Evolutionary conservation across 1,140 invertebrate genomes (phyloP), one percentile per base, ranked within the genome.

Genomic region (Chironomus striatipennis): DNA sequence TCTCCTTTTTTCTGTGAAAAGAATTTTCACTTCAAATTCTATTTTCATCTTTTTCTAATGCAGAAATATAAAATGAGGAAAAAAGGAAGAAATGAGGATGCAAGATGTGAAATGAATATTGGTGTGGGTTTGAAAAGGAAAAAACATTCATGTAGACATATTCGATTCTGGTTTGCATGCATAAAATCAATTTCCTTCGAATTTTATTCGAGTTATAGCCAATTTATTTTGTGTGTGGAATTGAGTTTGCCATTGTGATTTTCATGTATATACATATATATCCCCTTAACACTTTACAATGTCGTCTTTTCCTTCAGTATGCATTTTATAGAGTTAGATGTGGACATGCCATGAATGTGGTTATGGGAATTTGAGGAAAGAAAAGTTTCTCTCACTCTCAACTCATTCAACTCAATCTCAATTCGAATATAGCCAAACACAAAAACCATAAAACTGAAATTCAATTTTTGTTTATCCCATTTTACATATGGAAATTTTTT

Each of bases 181-280:
- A 70, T 70, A 70, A 70, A 70, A 70, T 70, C 65, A 70, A 70
- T 70, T 70, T 70, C 65, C 65, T 70, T 70, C 65, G 65, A 70
- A 20, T 21, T 70, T 21, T 18, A 70, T 70, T 70, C 20, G 17
- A 70, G 47, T 57, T 70, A 70, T 70, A 20, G 65, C 65, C 65
- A 70, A 70, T 70, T 70, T 70, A 70, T 70, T 70, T 18, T 70
- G 65, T 70, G 47, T 57, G 47, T 57, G 47, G 47, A 57, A 57
- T 15, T n/a, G 47, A 57, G 12, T 57, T 57, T 57, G n/a, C 47
- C 47, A 57, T 57, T 57, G 47, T 57, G n/a, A 57, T 57, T 57
- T 57, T 57, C 12, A 12, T n/a, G n/a, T 57, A 57, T 12, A n/a
- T 57, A 57, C 12, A 15, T 12, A 57, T n/a, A 57, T 15, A 15